phyloP scores from a whole-genome alignment of 2,888 invertebrate species.

The Odontocerum albicorne region DNA sequence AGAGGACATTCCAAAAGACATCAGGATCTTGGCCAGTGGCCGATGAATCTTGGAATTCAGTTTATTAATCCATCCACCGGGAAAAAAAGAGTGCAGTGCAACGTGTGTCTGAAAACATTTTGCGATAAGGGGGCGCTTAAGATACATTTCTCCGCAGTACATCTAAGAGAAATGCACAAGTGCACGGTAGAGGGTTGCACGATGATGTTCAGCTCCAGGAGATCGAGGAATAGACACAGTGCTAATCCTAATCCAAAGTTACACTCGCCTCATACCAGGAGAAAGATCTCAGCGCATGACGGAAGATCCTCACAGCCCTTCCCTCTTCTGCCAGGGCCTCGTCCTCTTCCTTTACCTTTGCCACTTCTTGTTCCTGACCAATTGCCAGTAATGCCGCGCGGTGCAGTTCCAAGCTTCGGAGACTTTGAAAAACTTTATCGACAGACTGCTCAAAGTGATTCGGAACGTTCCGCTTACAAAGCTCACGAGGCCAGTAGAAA shows the following conservation, averaged over 20 bases:
- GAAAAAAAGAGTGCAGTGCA: conserved; percentile 96
- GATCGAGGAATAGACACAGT: conserved; percentile 93
- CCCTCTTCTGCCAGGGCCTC: conserved; percentile 69
- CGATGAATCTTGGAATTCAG: conserved; percentile 80
- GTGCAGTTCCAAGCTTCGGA: conserved; percentile 56
- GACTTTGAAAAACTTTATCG: conserved; percentile 59
- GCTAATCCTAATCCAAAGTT: conserved; percentile 97
- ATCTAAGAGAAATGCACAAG: conserved; percentile 97
- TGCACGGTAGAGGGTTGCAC: conserved; percentile 97
- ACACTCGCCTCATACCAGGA: conserved; percentile 90
- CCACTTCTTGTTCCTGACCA: conserved; percentile 65
- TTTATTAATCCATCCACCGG: conserved; percentile 90
- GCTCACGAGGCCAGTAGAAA: conserved; percentile 37
- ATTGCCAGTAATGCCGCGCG: conserved; percentile 51
- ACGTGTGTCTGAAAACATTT: conserved; percentile 96
- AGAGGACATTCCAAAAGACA: conserved; percentile 48
- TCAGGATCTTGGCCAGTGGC: conserved; percentile 62
- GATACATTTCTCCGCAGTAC: conserved; percentile 98
- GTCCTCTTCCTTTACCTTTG: conserved; percentile 69
- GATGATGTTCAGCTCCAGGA: conserved; percentile 96
- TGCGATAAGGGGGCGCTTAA: conserved; percentile 99
- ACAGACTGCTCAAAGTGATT: conserved; percentile 49
- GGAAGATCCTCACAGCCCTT: conserved; percentile 86
- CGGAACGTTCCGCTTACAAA: conserved; percentile 44
- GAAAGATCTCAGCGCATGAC: conserved; percentile 92